Evolutionary conservation across 1,140 invertebrate genomes (phyloP).

Genomic region (Cotesia chilonis): DNA sequence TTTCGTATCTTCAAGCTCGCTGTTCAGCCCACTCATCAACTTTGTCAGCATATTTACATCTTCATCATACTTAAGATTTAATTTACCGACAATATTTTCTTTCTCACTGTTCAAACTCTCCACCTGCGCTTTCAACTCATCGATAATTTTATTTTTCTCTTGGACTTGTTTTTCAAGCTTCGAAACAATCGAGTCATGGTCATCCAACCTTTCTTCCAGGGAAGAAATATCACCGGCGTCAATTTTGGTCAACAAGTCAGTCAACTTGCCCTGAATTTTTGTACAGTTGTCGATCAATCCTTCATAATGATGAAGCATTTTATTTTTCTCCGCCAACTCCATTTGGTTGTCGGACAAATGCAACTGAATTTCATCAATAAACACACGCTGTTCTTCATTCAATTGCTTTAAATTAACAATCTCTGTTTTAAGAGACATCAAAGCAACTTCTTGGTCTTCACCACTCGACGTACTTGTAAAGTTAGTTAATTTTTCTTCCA

Average conservation of each 20-base stretch:
- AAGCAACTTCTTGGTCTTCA: background rate
- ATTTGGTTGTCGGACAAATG: slow-evolving; percentile 49
- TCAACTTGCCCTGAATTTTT: slow-evolving; percentile 37
- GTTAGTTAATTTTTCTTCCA: slow-evolving; percentile 11
- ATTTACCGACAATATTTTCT: background rate
- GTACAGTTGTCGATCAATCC: slow-evolving; percentile 47
- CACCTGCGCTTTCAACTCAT: slow-evolving; percentile 41
- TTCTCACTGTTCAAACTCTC: background rate
- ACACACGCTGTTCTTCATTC: slow-evolving; percentile 57
- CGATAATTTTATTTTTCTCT: slow-evolving; percentile 45
- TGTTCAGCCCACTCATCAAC: background rate
- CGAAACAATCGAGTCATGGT: slow-evolving; percentile 33
- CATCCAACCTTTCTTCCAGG: slow-evolving; percentile 38
- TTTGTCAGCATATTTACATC: slow-evolving; percentile 1
- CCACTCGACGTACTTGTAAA: background rate
- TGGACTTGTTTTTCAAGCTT: slow-evolving; percentile 33
- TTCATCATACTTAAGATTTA: slow-evolving; percentile 15
- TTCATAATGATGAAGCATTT: slow-evolving; percentile 42
- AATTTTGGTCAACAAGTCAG: slow-evolving; percentile 39
- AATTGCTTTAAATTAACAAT: slow-evolving; percentile 24
- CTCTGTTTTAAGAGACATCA: slow-evolving; percentile 45
- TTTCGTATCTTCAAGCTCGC: background rate
- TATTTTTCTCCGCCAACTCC: slow-evolving; percentile 48
- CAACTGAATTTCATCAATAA: slow-evolving; percentile 56
- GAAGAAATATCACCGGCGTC: background rate